Conservation (phyloP, 2,113 vertebrate genomes). For the Orientallactaga bullata region DNA sequence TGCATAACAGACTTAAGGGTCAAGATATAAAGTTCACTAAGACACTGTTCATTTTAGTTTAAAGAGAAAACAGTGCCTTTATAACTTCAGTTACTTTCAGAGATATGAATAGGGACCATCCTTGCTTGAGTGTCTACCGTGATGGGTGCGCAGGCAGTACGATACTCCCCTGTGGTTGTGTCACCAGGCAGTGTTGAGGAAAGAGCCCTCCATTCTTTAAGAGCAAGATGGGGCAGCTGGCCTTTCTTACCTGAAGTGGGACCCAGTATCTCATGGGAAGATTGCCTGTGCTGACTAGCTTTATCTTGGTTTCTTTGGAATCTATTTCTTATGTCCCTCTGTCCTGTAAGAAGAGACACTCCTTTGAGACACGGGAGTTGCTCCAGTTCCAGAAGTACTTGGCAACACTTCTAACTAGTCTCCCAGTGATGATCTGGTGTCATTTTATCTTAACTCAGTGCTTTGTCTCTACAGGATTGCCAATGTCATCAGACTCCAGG, state of each 20-base stretch:
- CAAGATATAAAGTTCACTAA: neutral
- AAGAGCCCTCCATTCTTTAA: neutral
- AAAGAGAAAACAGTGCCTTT: neutral
- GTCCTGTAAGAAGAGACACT: neutral
- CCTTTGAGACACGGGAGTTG: neutral
- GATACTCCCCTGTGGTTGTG: neutral
- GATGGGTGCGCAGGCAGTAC: no score
- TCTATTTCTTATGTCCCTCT: neutral
- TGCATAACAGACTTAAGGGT: neutral
- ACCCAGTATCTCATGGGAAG: neutral
- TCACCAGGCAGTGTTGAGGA: neutral
- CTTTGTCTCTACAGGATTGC: neutral
- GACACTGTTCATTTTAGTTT: neutral
- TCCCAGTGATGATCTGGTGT: neutral
- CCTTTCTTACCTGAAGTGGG: neutral
- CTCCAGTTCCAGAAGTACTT: neutral
- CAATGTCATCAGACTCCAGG: neutral
- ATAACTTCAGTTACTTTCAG: neutral
- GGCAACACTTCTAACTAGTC: neutral
- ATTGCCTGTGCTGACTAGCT: neutral
- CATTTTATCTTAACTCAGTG: neutral
- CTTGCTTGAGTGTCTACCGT: neutral
- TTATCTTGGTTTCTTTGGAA: neutral
- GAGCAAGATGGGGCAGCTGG: neutral
- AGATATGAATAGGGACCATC: neutral